Percentiles rank a stretch among this genome's conserved stretches.
phyloP scores from a whole-genome alignment of 2,113 vertebrate genomes.

The Scomber colias region DNA sequence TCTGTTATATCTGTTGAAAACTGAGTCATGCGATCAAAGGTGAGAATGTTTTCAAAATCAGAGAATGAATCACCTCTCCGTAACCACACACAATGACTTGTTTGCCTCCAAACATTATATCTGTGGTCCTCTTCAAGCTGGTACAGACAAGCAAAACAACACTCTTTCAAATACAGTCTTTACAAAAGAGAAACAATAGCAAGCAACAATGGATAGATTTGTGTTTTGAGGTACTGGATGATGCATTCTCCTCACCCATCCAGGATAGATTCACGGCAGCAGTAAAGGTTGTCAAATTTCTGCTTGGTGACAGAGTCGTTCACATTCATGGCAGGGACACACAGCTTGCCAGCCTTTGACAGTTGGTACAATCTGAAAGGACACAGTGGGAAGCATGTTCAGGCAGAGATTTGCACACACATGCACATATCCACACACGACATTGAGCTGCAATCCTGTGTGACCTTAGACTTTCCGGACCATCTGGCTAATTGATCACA shows the following conservation, averaged over 20 bases:
- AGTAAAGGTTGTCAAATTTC: slow-evolving; percentile 99
- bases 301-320: slow-evolving; percentile 99
- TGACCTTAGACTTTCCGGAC: slow-evolving; percentile 32
- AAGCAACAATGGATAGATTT: not conserved
- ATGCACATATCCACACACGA: not conserved
- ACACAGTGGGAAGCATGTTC: slow-evolving; percentile 38
- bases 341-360: slow-evolving; percentile 97
- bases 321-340: slow-evolving; percentile 98
- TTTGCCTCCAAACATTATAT: slow-evolving; percentile 99
- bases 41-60: not conserved
- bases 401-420: not conserved
- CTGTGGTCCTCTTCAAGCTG: slow-evolving; percentile 98
- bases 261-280: slow-evolving; percentile 98
- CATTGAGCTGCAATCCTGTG: slow-evolving; percentile 11
- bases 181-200: not conserved
- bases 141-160: slow-evolving; percentile 37
- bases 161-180: slow-evolving; percentile 10
- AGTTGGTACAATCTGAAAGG: slow-evolving; percentile 94
- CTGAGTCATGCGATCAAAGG: slow-evolving; percentile 9
- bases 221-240: slow-evolving; percentile 33
- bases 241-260: slow-evolving; percentile 90
- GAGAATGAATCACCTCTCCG: slow-evolving; percentile 91
- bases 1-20: not conserved
- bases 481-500: slow-evolving; percentile 52
- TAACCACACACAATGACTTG: slow-evolving; percentile 99